These are phyloP conservation scores for Plectrocnemia conspersa DNA, from an alignment of 1,140 invertebrate genomes.

Conservation along the genomic window DNA sequence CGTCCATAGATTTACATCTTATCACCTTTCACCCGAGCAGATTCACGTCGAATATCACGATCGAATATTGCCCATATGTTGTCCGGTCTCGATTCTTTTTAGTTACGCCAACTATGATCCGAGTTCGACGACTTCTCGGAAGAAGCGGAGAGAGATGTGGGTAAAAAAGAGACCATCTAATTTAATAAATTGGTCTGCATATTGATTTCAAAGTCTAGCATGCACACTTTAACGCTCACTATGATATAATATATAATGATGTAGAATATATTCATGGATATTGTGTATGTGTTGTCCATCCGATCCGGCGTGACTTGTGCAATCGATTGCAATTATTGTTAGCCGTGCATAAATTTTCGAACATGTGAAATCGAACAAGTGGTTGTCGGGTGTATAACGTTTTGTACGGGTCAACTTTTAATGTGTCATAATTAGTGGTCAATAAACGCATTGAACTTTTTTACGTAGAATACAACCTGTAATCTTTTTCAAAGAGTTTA, in stretches of 20 bases:
- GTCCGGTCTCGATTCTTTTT: neutral
- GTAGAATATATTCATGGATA: no score
- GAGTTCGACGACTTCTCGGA: conserved; percentile 5
- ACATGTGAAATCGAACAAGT: neutral
- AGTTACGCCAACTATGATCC: neutral
- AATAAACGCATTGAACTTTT: no score
- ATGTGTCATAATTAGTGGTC: no score
- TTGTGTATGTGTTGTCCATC: neutral
- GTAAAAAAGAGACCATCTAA: conserved; percentile 1
- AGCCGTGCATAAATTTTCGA: neutral
- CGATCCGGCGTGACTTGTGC: conserved; percentile 13
- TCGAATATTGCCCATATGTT: neutral
- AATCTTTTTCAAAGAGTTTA: no score
- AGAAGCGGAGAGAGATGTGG: no score
- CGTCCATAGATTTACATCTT: neutral
- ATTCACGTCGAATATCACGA: conserved; percentile 1
- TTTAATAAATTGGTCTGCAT: conserved; percentile 16
- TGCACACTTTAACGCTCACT: no score
- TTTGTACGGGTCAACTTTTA: no score
- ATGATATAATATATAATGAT: no score
- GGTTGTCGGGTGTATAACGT: no score
- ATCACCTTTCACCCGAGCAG: conserved; percentile 6
- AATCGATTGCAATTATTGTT: conserved; percentile 15
- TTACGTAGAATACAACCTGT: no score
- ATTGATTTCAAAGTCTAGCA: conserved; percentile 4